Base-by-base conservation (phyloP, 2,797 vertebrate genomes). In the Okamejei kenojei region DNA sequence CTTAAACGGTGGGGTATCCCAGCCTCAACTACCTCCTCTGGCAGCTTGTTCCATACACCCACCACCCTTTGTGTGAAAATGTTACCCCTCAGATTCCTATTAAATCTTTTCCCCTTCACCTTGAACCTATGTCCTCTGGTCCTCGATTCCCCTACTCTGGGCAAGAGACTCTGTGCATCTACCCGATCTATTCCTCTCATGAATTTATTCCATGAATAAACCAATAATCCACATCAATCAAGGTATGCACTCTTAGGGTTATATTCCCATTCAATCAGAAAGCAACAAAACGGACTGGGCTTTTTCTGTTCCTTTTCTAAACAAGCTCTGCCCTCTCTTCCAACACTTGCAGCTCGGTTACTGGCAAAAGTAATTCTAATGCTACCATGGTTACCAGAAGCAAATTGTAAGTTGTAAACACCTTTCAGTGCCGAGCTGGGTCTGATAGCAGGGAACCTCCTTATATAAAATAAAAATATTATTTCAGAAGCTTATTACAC, bases 381-480 rank as follows among this genome's bases (percentile, higher is more conserved):
- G 90, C 15, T 92, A n/a, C 90, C 90, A 92, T 92, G 90, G 90
- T 54, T 92, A 92, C 90, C 23, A 45, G 21, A 73, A 90, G 90
- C 68, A 71, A 29, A n/a, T 76, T 15, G 71, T 29, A 92, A 54
- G 54, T 65, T 92, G 90, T 92, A 76, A 92, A 76, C 45, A 76
- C 63, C 61, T 68, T 88, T 21, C 80, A 54, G 38, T 82, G 45
- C 54, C 3, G 80, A 58, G 8, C 45, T 26, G 11, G 23, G 2
- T 58, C 8, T 54, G 45, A 82, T 17, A 54, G 80, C 21, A 80
- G 17, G 78, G 1, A 45, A 80, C 15, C 17, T 38, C 35, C 77
- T 79, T 19, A 80, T 6, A 80, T 21, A 80, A 80, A 38, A 80
- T 80, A 38, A 17, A 5, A 79, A 26, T 23, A 74, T 74, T 5